phyloP scores from a whole-genome alignment of 2,113 vertebrate species.

The Gavialis gangeticus region DNA sequence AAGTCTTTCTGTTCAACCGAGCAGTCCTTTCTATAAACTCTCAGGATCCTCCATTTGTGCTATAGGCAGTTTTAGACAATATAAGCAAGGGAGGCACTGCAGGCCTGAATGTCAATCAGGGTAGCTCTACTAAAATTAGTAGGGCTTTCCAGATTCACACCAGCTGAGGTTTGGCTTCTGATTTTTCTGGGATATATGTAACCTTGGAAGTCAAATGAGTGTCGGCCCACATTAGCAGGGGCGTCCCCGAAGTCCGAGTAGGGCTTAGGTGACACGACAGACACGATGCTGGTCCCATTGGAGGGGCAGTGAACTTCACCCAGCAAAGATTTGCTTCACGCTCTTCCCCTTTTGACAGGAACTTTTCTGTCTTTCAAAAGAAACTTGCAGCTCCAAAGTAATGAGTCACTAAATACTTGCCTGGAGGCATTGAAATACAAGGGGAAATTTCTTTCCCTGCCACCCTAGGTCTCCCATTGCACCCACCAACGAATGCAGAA shows the following conservation, averaged over 20 bases:
- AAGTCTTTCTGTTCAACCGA: neutral
- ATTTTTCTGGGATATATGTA: fast-evolving
- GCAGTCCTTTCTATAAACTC: neutral
- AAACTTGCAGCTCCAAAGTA: neutral
- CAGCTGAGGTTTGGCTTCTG: fast-evolving
- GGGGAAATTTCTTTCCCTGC: neutral
- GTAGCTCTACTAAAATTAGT: fast-evolving
- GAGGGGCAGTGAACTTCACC: neutral
- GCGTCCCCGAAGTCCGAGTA: neutral
- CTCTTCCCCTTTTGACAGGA: neutral
- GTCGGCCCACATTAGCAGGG: fast-evolving
- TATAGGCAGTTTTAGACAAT: neutral
- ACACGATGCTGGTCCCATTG: neutral
- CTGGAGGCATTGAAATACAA: conserved; percentile 36
- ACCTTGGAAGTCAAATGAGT: fast-evolving
- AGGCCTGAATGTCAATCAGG: neutral
- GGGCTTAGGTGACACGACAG: fast-evolving
- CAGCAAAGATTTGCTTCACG: neutral
- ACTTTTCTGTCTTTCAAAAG: neutral
- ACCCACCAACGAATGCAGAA: neutral
- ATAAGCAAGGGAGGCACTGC: neutral
- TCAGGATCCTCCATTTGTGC: neutral
- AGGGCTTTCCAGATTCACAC: neutral
- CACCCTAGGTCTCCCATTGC: neutral
- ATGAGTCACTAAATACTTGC: neutral